Conservation (phyloP, 2,113 vertebrate species). For the Daubentonia madagascariensis region DNA sequence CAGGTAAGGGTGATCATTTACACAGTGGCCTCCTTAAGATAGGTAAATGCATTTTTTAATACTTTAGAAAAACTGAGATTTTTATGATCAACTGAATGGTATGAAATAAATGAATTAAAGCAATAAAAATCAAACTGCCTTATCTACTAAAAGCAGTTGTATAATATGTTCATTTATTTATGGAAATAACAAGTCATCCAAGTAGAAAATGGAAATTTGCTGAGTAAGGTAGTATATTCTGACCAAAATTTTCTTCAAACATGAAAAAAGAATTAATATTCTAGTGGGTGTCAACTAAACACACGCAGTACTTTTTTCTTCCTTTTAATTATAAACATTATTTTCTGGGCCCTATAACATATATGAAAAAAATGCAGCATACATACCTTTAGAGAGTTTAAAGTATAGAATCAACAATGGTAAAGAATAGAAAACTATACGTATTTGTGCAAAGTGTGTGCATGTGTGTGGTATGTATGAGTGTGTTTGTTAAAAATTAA, state of each 20-base stretch:
- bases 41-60: background rate
- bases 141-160: background rate
- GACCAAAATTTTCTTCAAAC: conserved; percentile 9
- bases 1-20: background rate
- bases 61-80: conserved; percentile 10
- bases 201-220: background rate
- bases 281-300: background rate
- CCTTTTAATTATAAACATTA: background rate
- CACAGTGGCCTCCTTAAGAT: background rate
- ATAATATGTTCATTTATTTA: background rate
- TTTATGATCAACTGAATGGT: background rate
- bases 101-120: background rate
- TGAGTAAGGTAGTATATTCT: background rate
- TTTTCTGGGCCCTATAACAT: background rate
- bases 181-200: conserved; percentile 3
- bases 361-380: background rate
- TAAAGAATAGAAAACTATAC: background rate
- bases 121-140: background rate
- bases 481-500: background rate
- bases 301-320: background rate
- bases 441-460: rapidly evolving
- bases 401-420: background rate
- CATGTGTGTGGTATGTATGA: background rate
- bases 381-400: background rate
- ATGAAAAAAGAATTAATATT: background rate